Conservation (phyloP, 2,888 invertebrate genomes). For the Gryllus longicercus region DNA sequence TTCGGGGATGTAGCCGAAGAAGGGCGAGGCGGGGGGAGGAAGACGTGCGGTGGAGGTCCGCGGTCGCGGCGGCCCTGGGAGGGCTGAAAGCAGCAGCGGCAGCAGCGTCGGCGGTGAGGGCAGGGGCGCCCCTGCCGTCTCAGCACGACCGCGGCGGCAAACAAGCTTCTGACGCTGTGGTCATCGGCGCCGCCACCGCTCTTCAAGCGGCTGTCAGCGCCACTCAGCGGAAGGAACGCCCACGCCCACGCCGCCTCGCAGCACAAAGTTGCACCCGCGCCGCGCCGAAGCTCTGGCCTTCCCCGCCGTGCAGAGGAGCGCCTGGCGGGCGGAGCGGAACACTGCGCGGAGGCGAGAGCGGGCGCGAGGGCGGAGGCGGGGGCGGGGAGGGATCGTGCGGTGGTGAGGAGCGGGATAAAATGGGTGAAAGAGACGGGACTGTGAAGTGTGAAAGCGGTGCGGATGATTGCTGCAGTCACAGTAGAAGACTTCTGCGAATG, state of each 20-base stretch:
- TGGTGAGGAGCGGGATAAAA: too few relatives aligned
- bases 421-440: too few relatives aligned
- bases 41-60: neutral
- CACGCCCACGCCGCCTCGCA: neutral
- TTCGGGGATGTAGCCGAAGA: neutral
- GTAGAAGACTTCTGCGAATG: too few relatives aligned
- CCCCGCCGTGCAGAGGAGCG: too few relatives aligned
- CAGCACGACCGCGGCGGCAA: constrained; percentile 6
- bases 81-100: neutral
- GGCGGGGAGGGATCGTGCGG: too few relatives aligned
- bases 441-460: too few relatives aligned
- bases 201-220: constrained; percentile 17
- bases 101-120: neutral
- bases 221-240: neutral
- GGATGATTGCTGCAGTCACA: too few relatives aligned
- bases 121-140: neutral
- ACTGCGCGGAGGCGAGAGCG: too few relatives aligned
- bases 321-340: too few relatives aligned
- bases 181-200: neutral
- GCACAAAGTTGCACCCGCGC: neutral
- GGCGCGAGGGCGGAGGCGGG: too few relatives aligned
- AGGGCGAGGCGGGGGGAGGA: neutral
- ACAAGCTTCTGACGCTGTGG: constrained; percentile 10
- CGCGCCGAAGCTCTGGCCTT: too few relatives aligned
- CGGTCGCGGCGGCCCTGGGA: neutral